phyloP scores from a whole-genome alignment of 2,113 vertebrate genomes.

The Numenius arquata region DNA sequence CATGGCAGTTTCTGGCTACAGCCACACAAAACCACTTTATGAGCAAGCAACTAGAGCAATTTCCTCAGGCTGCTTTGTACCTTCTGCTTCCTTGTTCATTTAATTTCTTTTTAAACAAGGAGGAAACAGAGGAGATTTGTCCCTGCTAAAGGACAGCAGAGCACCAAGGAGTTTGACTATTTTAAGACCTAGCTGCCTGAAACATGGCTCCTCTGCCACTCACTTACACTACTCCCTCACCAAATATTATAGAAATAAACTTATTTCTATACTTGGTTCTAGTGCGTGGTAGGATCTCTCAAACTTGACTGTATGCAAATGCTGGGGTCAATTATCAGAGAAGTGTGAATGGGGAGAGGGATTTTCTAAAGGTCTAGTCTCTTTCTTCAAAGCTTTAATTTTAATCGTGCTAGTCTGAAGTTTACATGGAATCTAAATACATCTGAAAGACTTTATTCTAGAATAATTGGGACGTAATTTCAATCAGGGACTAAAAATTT shows the following conservation, averaged over 20 bases:
- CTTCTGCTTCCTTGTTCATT: not conserved
- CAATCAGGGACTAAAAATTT: constrained; percentile 36
- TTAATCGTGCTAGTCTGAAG: constrained; percentile 25
- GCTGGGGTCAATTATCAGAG: constrained; percentile 26
- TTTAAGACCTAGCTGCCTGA: not conserved
- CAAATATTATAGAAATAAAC: constrained; percentile 4
- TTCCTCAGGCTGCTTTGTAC: constrained; percentile 25
- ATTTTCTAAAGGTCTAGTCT: constrained; percentile 30
- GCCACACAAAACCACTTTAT: not conserved
- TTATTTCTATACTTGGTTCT: not conserved
- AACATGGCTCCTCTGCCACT: not conserved
- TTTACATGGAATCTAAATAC: constrained; percentile 36
- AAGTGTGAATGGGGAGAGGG: not conserved
- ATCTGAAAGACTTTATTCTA: constrained; percentile 45
- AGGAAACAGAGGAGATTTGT: not conserved
- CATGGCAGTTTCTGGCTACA: not conserved
- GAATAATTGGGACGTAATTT: constrained; percentile 57
- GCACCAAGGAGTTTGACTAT: not conserved
- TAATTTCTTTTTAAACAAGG: not conserved
- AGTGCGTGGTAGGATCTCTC: not conserved
- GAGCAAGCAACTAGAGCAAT: not conserved
- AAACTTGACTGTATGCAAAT: not conserved
- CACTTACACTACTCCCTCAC: not conserved
- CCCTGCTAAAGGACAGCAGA: not conserved
- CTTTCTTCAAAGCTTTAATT: constrained; percentile 47